phyloP scores from a whole-genome alignment of 2,113 vertebrate species.

The Neofelis nebulosa region DNA sequence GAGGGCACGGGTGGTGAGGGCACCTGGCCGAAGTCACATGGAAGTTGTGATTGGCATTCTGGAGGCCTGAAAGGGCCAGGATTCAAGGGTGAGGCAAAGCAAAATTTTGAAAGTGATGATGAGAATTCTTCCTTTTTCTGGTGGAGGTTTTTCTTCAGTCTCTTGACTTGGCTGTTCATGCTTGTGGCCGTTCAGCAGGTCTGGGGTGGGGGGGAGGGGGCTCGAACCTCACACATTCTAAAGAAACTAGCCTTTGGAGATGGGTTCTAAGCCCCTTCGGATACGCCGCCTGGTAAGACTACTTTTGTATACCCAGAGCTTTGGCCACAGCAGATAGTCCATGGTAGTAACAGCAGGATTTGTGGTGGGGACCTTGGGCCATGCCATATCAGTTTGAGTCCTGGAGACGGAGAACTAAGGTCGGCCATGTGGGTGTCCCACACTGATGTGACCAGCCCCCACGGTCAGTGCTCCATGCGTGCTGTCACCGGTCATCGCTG shows the following conservation, averaged over 20 bases:
- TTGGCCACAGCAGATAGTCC: neutral
- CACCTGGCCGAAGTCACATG: neutral
- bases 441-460: neutral
- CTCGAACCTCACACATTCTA: neutral
- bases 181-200: no score
- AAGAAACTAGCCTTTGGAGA: neutral
- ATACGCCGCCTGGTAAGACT: neutral
- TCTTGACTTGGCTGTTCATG: neutral
- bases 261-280: neutral
- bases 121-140: neutral
- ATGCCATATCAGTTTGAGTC: neutral
- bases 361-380: neutral
- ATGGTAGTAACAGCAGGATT: neutral
- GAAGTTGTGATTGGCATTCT: neutral
- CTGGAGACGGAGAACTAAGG: neutral
- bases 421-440: neutral
- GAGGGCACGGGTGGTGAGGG: neutral
- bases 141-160: neutral
- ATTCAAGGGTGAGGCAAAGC: neutral
- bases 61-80: neutral
- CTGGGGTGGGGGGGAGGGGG: neutral
- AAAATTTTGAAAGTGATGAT: neutral
- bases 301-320: neutral
- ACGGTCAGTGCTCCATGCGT: rapidly evolving
- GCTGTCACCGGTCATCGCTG: no score